Conservation (phyloP, 2,113 vertebrate genomes). For the Menidia beryllina region DNA sequence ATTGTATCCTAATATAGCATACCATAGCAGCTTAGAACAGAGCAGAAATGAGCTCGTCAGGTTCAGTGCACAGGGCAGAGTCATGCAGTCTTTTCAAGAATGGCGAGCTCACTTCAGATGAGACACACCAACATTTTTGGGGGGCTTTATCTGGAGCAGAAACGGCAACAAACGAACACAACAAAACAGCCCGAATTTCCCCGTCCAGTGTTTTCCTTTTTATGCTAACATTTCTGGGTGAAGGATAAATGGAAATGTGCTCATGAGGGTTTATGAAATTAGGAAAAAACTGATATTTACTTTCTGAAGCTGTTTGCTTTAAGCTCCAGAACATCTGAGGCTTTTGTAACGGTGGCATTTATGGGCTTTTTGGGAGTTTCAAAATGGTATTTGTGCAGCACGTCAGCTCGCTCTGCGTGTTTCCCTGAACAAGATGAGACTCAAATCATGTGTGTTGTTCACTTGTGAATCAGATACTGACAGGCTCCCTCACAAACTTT, state of each 20-base stretch:
- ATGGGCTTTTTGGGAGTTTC: conserved; percentile 44
- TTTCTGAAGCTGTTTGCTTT: conserved; percentile 5
- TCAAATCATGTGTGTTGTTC: conserved; percentile 38
- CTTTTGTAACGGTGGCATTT: background rate
- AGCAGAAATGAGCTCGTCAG: conserved; percentile 32
- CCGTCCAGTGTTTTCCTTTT: conserved; percentile 19
- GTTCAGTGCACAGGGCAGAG: conserved; percentile 7
- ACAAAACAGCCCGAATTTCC: conserved; percentile 2
- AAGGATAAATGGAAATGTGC: too few species aligned
- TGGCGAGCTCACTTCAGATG: background rate
- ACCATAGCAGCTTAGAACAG: conserved; percentile 34
- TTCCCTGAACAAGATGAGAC: conserved; percentile 39
- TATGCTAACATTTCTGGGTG: too few species aligned
- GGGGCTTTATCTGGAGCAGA: background rate
- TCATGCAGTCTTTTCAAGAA: conserved; percentile 7
- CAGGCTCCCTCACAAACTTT: conserved; percentile 43
- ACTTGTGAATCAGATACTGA: conserved; percentile 1
- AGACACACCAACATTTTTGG: background rate
- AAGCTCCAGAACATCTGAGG: conserved; percentile 10
- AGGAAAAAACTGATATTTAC: conserved; percentile 1
- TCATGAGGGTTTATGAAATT: conserved; percentile 15
- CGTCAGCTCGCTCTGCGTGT: conserved; percentile 13
- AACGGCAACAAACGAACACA: background rate
- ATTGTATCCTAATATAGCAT: conserved; percentile 51
- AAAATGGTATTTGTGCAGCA: conserved; percentile 16